Conservation (phyloP, 2,888 invertebrate genomes). For the Polydesmus complanatus region DNA sequence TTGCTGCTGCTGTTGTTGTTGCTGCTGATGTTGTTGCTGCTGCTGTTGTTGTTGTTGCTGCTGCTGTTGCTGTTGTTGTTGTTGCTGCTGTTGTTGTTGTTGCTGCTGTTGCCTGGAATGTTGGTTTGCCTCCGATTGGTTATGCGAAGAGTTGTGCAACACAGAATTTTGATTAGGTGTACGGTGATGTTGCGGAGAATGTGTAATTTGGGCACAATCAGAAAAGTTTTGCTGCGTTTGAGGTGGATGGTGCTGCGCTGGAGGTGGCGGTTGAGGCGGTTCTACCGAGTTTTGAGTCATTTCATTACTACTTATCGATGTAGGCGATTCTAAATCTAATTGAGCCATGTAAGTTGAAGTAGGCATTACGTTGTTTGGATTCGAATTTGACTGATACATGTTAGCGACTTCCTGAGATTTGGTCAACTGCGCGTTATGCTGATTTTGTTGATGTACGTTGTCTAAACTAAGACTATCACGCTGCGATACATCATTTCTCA, state of each 20-base stretch:
- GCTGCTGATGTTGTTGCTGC: too few species aligned
- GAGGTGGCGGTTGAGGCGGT: slow-evolving; percentile 28
- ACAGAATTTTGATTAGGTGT: slow-evolving; percentile 2
- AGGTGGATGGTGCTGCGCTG: background rate
- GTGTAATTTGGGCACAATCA: slow-evolving; percentile 30
- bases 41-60: slow-evolving; percentile 28
- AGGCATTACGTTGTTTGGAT: slow-evolving; percentile 53
- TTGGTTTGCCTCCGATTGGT: slow-evolving; percentile 13
- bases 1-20: slow-evolving; percentile 29
- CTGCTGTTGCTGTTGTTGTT: slow-evolving; percentile 23
- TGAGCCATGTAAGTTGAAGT: slow-evolving; percentile 45
- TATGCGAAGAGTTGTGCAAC: slow-evolving; percentile 15
- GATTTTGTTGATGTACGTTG: background rate
- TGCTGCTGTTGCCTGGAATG: slow-evolving; percentile 29
- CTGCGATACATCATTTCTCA: slow-evolving; percentile 8
- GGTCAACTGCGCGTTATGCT: slow-evolving; percentile 12
- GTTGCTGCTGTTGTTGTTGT: slow-evolving; percentile 34
- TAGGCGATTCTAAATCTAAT: slow-evolving; percentile 72
- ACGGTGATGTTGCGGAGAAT: slow-evolving; percentile 27
- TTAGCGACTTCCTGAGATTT: slow-evolving; percentile 42
- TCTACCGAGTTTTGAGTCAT: slow-evolving; percentile 60
- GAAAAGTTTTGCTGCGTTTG: slow-evolving; percentile 30
- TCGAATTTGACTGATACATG: slow-evolving; percentile 70
- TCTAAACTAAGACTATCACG: slow-evolving; percentile 13
- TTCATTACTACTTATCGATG: slow-evolving; percentile 67